Percentiles rank a stretch among this genome's conserved stretches.
These are phyloP conservation scores for Drosophila varians DNA, from an alignment of 1,140 invertebrate genomes.

Conservation along the genomic window DNA sequence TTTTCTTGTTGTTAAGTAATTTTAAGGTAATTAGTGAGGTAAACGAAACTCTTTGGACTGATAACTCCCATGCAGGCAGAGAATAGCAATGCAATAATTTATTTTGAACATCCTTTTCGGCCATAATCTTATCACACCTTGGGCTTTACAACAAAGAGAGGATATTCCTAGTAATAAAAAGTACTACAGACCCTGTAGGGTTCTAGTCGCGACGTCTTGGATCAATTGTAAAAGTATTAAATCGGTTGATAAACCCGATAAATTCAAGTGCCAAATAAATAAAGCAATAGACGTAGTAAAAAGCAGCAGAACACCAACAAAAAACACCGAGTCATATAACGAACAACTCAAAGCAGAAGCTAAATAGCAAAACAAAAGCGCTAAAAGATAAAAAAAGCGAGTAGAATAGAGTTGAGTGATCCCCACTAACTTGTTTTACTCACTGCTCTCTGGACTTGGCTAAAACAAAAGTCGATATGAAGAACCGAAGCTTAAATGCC, in stretches of 20 bases:
- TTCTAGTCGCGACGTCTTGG: conserved; percentile 21
- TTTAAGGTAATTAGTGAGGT: conserved; percentile 43
- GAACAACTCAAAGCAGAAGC: conserved; percentile 43
- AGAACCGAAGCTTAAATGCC: conserved; percentile 28
- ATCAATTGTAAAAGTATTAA: conserved; percentile 50
- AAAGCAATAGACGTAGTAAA: conserved; percentile 30
- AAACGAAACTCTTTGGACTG: conserved; percentile 11
- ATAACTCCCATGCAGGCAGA: conserved; percentile 36
- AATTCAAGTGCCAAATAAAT: conserved; percentile 54
- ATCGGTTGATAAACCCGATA: conserved; percentile 63
- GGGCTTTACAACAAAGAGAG: no score
- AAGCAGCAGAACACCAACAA: neutral
- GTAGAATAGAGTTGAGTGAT: conserved; percentile 20
- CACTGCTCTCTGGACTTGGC: neutral
- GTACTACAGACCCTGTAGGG: conserved; percentile 5
- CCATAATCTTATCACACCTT: conserved; percentile 26
- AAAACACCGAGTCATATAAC: conserved; percentile 17
- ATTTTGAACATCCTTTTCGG: conserved; percentile 17
- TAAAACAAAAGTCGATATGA: neutral
- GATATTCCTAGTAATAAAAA: conserved; percentile 29
- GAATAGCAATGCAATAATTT: conserved; percentile 4
- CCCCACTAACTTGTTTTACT: conserved; percentile 32
- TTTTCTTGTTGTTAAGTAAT: conserved; percentile 40
- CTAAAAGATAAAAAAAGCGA: conserved; percentile 42
- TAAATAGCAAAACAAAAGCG: conserved; percentile 71